Conservation (phyloP, 2,113 vertebrate species). For the Malurus alboscapulatus region DNA sequence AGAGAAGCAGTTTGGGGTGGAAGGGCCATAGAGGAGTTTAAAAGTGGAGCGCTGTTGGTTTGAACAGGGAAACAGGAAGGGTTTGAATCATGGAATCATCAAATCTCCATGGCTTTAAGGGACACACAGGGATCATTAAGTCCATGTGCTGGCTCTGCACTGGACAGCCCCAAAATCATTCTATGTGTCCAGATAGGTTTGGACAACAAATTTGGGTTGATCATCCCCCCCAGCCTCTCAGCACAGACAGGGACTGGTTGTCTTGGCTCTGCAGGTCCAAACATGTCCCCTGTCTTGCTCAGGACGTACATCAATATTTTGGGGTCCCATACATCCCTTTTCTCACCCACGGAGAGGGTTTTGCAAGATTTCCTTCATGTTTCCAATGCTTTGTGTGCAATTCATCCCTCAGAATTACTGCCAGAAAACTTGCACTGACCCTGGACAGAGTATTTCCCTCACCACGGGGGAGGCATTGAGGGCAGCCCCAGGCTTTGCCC, state of each 20-base stretch:
- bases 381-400: accelerated
- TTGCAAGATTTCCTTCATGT: background rate
- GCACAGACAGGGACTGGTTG: accelerated
- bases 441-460: background rate
- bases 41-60: background rate
- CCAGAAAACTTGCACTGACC: background rate
- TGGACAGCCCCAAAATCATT: background rate
- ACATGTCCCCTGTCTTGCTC: accelerated
- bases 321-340: background rate
- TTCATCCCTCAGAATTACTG: background rate
- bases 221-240: accelerated
- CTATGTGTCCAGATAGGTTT: accelerated
- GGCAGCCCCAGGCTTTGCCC: background rate
- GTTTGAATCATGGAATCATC: background rate
- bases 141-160: background rate
- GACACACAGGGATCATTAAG: background rate
- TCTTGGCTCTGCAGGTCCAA: accelerated
- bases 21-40: background rate
- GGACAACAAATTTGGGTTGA: background rate
- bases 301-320: accelerated
- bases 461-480: accelerated
- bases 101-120: accelerated
- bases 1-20: background rate
- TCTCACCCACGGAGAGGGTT: accelerated
- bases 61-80: background rate